Percentiles rank a stretch among this genome's conserved stretches.
Evolutionary conservation across 1,140 invertebrate species (phyloP).

Genomic region (Bombyx mori): ASM3026992v2 NC_085126.1:6001501-6002000

Average conservation of each 20-base stretch:
- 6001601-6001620: constrained; percentile 8
- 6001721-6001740: constrained; percentile 4
- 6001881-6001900: too few species aligned
- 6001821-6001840: too few species aligned
- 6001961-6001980: too few species aligned
- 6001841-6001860: too few species aligned
- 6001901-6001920: too few species aligned
- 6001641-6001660: constrained; percentile 7
- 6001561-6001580: constrained; percentile 2
- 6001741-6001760: too few species aligned
- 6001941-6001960: too few species aligned
- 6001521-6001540: not conserved
- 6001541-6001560: constrained; percentile 2
- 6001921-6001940: constrained; percentile 2
- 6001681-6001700: constrained; percentile 4
- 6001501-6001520: not conserved
- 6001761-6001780: too few species aligned
- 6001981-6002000: too few species aligned
- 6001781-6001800: too few species aligned
- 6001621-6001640: constrained; percentile 3
- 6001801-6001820: too few species aligned
- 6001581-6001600: constrained; percentile 1
- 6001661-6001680: constrained; percentile 5
- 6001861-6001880: too few species aligned
- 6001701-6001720: constrained; percentile 1